Evolutionary conservation across 1,140 invertebrate species (phyloP), one percentile per base, ranked within the genome.

Genomic region (Listronotus bonariensis): DNA sequence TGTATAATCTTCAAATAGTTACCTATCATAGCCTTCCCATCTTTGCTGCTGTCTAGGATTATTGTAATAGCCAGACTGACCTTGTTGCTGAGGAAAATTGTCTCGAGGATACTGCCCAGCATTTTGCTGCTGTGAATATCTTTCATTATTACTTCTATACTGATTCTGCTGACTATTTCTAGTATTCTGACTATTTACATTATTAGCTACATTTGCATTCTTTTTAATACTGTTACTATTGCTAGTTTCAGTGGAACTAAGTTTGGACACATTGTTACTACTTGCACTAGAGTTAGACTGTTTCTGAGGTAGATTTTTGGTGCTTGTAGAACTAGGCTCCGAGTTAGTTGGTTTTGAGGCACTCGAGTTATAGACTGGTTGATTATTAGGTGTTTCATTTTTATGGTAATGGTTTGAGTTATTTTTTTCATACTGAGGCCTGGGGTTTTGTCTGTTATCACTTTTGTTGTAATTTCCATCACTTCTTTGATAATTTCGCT

Each of bases 351-450:
- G n/a, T 48, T 48, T 48, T 20, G 45, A 48, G 45, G 45, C 18
- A 48, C 45, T 48, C 6, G 15, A 12, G 18, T 48, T 48, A 20
- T 48, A 48, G 14, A 20, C 11, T 31, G 42, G 9, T 59, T 59
- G 26, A 36, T 45, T n/a, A n/a, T 8, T 14, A 15, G 41, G n/a
- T 43, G 1, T 43, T 7, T 43, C 41, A 14, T 26, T 51, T n/a
- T 31, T 31, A 2, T n/a, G 15, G 20, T 51, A 31, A 31, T 3
- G 1, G 26, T 53, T 53, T 4, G 2, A 53, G 14, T n/a, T 34
- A 53, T 31, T 53, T 15, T 18, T 58, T 45, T 58, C 55, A 58
- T 58, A 46, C 32, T 58, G 41, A 14, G 42, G 52, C 34, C n/a
- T 48, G 45, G 45, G 11, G 9, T 38, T 17, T 11, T 26, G 8